Evolutionary conservation across 2,797 vertebrate genomes (phyloP).

Genomic region (Serranus cabrilla): DNA sequence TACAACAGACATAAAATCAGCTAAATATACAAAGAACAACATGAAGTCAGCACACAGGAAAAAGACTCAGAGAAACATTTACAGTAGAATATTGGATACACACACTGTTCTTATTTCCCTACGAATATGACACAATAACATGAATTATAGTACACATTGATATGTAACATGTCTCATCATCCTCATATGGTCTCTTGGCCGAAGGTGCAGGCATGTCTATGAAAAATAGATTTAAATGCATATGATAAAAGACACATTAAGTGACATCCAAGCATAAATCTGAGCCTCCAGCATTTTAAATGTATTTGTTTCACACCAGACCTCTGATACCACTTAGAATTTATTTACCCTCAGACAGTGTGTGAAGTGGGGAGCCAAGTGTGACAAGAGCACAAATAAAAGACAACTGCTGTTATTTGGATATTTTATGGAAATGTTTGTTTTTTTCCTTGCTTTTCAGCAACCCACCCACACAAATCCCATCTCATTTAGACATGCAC

Average conservation of each 20-base stretch:
- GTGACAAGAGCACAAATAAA: slow-evolving; percentile 22
- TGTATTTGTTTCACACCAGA: slow-evolving; percentile 14
- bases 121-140: slow-evolving; percentile 20
- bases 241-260: slow-evolving; percentile 31
- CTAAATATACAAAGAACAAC: not conserved
- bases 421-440: slow-evolving; percentile 34
- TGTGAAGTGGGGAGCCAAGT: slow-evolving; percentile 24
- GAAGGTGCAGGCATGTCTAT: slow-evolving; percentile 22
- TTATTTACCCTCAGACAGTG: slow-evolving; percentile 16
- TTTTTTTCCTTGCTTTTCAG: not conserved
- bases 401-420: slow-evolving; percentile 7
- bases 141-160: not conserved
- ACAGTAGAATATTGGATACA: not conserved
- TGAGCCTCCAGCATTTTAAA: slow-evolving; percentile 21
- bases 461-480: slow-evolving; percentile 15
- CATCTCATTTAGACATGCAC: slow-evolving; percentile 13
- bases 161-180: slow-evolving; percentile 6
- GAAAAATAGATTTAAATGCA: slow-evolving; percentile 1
- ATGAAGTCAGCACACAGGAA: not conserved
- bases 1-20: not conserved
- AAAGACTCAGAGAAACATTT: not conserved
- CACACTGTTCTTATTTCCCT: not conserved
- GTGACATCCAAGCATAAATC: slow-evolving; percentile 20
- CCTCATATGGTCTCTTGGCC: not conserved
- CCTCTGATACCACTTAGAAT: slow-evolving; percentile 31